Evolutionary conservation across 2,113 vertebrate genomes (phyloP).

Genomic region (Calidris pygmaea): DNA sequence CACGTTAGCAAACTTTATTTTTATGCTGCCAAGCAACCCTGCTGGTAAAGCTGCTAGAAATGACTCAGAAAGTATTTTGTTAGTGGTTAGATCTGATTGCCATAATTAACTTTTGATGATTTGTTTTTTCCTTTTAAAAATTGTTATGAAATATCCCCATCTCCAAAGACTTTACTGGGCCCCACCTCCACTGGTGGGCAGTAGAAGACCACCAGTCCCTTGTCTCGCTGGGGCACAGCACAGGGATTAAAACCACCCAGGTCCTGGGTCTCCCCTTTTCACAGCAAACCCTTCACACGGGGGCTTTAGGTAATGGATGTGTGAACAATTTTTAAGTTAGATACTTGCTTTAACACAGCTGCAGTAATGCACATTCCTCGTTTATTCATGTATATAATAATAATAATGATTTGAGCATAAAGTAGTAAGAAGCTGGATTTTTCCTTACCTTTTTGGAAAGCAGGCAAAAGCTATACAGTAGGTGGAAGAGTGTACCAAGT

Average conservation of each 20-base stretch:
- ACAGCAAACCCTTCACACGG: background rate
- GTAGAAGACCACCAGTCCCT: background rate
- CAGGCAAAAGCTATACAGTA: constrained; percentile 84
- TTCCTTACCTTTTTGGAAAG: constrained; percentile 78
- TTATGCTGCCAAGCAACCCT: background rate
- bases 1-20: background rate
- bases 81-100: background rate
- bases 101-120: background rate
- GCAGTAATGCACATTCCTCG: background rate
- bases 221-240: background rate
- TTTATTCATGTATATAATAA: background rate
- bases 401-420: background rate
- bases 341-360: background rate
- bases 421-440: constrained; percentile 55
- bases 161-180: background rate
- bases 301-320: fast-evolving
- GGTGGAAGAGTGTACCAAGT: constrained; percentile 85
- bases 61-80: background rate
- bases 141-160: background rate
- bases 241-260: background rate
- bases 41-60: background rate
- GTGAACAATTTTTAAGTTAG: constrained; percentile 56
- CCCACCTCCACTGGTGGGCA: background rate
- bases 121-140: background rate
- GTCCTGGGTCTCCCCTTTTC: background rate